A percentile compares a stretch with the other conserved stretches of the same genome.
Conservation (phyloP, 2,797 vertebrate species). For the Tympanoctomys barrerae region DNA sequence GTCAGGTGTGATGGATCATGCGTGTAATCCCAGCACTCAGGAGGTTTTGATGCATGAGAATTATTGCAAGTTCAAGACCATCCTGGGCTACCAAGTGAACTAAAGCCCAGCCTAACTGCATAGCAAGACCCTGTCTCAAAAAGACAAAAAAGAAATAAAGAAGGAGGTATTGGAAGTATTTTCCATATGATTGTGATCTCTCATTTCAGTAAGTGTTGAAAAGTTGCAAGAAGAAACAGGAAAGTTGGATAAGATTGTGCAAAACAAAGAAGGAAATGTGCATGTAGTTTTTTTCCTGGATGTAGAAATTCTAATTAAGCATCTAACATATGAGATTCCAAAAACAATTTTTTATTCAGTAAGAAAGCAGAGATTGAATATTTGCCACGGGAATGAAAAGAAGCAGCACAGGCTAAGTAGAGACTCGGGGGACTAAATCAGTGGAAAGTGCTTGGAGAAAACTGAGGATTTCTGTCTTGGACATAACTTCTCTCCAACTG, state of each 20-base stretch:
- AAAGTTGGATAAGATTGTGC: not conserved
- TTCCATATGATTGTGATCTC: not conserved
- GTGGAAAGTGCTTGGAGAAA: constrained; percentile 65
- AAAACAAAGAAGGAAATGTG: constrained; percentile 34
- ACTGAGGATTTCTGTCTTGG: constrained; percentile 52
- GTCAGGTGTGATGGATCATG: too few species aligned
- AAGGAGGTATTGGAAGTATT: not conserved
- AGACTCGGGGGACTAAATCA: constrained; percentile 56
- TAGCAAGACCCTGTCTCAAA: too few species aligned
- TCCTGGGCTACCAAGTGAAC: too few species aligned
- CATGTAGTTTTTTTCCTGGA: not conserved
- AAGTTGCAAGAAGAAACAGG: constrained; percentile 14
- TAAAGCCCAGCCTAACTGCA: too few species aligned
- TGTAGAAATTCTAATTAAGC: constrained; percentile 49
- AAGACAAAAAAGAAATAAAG: too few species aligned
- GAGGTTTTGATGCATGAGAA: too few species aligned
- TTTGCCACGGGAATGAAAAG: constrained; percentile 57
- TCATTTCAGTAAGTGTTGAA: not conserved
- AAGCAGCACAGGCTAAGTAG: constrained; percentile 57
- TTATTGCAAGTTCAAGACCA: too few species aligned
- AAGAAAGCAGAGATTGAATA: constrained; percentile 62
- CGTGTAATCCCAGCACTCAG: too few species aligned
- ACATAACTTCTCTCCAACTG: constrained; percentile 48
- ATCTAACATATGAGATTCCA: constrained; percentile 19
- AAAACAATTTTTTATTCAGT: constrained; percentile 40